A percentile compares a stretch with the other conserved stretches of the same genome.
These are phyloP conservation scores for Otus scops DNA, from an alignment of 2,797 vertebrate species.

Conservation along the genomic window DNA sequence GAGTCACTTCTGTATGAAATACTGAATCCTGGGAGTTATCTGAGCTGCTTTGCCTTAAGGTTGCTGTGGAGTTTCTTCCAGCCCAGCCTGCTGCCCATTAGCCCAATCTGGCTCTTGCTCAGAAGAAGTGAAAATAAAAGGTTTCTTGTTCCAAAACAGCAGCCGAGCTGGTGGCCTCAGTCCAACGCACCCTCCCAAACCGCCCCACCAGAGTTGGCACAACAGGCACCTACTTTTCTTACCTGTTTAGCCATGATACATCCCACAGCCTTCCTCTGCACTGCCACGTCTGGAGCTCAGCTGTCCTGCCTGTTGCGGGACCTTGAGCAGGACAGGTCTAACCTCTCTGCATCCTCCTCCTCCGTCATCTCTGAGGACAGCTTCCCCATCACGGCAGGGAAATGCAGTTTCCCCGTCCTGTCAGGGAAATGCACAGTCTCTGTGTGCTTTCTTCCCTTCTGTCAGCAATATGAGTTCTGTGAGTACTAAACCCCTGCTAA, in stretches of 20 bases:
- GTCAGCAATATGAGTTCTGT: background rate
- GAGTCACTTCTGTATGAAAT: background rate
- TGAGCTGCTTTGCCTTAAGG: background rate
- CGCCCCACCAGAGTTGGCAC: background rate
- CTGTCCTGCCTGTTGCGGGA: background rate
- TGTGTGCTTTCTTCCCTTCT: background rate
- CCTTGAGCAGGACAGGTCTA: background rate
- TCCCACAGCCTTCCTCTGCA: background rate
- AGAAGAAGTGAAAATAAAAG: background rate
- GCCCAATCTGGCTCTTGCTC: background rate
- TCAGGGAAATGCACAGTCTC: background rate
- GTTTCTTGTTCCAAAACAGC: conserved; percentile 23
- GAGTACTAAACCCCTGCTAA: background rate
- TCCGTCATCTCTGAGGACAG: background rate
- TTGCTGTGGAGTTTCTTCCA: background rate
- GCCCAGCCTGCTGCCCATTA: background rate
- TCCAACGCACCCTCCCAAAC: background rate
- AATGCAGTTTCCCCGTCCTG: background rate
- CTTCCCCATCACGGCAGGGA: accelerated
- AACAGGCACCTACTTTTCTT: background rate
- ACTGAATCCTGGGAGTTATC: background rate
- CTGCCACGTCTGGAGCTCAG: background rate
- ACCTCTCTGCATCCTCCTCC: background rate
- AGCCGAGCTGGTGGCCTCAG: background rate
- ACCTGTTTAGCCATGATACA: background rate